Base-by-base conservation (phyloP, 2,888 invertebrate species). In the Tricholauxania praeusta region DNA sequence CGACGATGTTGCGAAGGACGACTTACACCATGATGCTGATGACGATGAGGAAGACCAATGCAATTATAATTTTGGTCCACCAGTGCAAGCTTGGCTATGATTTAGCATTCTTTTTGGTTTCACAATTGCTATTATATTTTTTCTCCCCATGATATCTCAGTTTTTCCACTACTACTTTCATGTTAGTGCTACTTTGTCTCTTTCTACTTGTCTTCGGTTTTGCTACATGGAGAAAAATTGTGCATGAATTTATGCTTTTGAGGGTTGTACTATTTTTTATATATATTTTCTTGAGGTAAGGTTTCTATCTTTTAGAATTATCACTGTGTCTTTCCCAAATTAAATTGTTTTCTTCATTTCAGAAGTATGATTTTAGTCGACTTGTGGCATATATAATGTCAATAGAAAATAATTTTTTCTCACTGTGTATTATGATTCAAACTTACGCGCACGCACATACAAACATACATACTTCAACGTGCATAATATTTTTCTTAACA, bases 71-170 rank as follows among this genome's bases (percentile, higher is more conserved):
- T 69, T 71, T 66, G 64, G 71, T 71, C 69, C 73, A 71, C 72
- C 75, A 72, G 65, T 72, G 73, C 72, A 73, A 59, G 68, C 79
- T 81, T 79, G 76, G 76, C 79, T 80, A 82, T 83, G 85, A 85
- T 82, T 84, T 84, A 80, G 80, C 82, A 80, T 80, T 82, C 81
- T 79, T 79, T 82, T 82, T 80, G 83, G 78, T 80, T 80, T 79
- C 76, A 74, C 78, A 71, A 80, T 74, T 39, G 28, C 28, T 60
- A 15, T 63, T 55, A 22, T 47, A 53, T 39, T 19, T 67, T 47
- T 48, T 48, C 57, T 17, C 22, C 22, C 53, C 6, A 14, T 12
- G 22, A 3, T 19, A 48, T 59, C 51, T n/a, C 47, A 28, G 28
- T 51, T 57, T 32, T 65, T 72, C 52, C 52, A 22, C 47, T 68